Conservation (phyloP, 2,797 vertebrate genomes). For the Platalea minor region DNA sequence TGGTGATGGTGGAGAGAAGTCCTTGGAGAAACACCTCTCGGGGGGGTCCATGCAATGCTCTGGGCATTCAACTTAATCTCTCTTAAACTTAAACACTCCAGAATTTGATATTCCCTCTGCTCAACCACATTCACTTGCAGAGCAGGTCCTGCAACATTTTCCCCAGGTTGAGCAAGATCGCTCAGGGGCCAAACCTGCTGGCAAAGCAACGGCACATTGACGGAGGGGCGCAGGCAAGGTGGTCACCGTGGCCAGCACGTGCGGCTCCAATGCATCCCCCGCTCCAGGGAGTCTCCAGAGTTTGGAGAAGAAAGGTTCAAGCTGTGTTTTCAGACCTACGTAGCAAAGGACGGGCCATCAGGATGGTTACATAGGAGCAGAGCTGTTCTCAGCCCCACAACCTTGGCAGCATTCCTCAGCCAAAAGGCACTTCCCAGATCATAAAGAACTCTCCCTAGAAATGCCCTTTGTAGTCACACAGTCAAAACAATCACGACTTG, state of each 20-base stretch:
- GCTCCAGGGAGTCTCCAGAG: not conserved
- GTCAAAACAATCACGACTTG: not conserved
- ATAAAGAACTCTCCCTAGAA: not conserved
- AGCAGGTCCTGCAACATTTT: slow-evolving; percentile 41
- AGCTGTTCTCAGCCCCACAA: not conserved
- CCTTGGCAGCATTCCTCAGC: not conserved
- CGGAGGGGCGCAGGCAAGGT: not conserved
- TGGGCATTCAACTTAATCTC: not conserved
- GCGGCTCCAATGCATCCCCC: accelerated
- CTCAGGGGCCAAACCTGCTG: not conserved
- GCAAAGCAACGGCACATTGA: not conserved
- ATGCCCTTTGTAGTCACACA: not conserved
- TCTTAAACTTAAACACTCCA: not conserved
- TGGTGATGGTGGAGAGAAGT: not conserved
- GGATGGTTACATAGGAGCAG: not conserved
- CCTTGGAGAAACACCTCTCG: not conserved
- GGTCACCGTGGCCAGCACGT: not conserved
- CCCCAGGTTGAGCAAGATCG: not conserved
- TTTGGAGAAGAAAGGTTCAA: not conserved
- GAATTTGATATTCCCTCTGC: not conserved
- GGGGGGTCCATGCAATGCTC: not conserved
- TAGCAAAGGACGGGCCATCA: not conserved
- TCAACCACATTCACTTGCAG: not conserved
- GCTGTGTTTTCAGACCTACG: not conserved
- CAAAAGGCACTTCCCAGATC: not conserved